Evolutionary conservation across 1,140 invertebrate genomes (phyloP).

Genomic region (Pomphorhynchus laevis): DNA sequence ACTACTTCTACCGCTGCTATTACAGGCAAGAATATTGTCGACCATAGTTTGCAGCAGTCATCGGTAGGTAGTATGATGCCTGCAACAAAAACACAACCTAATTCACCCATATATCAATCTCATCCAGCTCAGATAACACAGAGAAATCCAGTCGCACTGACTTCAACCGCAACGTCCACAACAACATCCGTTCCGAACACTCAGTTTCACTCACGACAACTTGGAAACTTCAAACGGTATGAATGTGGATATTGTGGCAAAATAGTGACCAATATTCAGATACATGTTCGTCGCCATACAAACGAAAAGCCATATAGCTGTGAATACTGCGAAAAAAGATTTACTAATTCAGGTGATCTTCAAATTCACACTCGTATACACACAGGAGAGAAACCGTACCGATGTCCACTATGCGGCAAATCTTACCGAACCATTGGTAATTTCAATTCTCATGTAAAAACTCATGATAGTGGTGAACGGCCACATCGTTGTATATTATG

Average conservation of each 20-base stretch:
- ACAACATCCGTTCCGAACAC: too few species aligned
- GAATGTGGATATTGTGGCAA: neutral
- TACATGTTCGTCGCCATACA: conserved; percentile 7
- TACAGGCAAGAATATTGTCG: too few species aligned
- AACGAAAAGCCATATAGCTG: conserved; percentile 9
- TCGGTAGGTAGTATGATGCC: too few species aligned
- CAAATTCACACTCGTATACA: neutral
- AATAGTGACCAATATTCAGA: neutral
- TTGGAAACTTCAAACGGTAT: neutral
- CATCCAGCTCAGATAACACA: too few species aligned
- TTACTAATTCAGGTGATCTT: neutral
- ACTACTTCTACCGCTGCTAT: too few species aligned
- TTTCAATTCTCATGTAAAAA: neutral
- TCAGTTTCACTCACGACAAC: too few species aligned
- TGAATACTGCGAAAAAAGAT: neutral
- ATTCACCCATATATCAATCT: too few species aligned
- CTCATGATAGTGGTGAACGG: neutral
- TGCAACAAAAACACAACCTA: too few species aligned
- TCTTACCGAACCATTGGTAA: neutral
- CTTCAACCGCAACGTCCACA: too few species aligned
- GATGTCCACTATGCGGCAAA: neutral
- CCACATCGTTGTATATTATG: neutral
- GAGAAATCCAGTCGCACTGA: too few species aligned
- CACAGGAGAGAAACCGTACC: neutral
- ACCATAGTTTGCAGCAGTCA: too few species aligned